Conservation (phyloP, 2,888 invertebrate species). For the Erpobdella octoculata region DNA sequence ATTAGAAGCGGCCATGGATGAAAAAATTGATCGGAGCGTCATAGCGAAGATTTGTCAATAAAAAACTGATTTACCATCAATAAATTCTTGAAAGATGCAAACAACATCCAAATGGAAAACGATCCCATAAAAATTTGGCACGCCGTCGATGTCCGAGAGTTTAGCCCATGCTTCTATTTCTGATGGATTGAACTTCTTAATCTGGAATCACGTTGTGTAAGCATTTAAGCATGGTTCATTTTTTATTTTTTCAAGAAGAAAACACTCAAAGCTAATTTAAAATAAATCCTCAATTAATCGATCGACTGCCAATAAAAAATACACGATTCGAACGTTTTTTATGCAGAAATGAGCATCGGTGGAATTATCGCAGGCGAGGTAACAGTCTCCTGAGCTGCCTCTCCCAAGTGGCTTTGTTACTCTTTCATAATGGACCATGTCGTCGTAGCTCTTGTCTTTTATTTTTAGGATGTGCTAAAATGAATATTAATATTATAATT, state of each 20-base stretch:
- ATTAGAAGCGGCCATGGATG: background rate
- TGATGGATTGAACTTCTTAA: background rate
- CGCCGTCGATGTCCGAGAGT: background rate
- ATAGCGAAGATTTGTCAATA: no score
- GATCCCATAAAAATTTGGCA: background rate
- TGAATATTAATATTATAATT: background rate
- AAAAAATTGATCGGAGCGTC: no score
- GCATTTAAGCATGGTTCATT: no score
- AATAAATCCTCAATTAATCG: no score
- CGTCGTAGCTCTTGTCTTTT: background rate
- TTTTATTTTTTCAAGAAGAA: no score
- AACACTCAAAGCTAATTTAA: no score
- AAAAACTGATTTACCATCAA: no score
- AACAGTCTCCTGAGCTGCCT: background rate
- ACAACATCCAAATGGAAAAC: background rate
- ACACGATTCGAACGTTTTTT: background rate
- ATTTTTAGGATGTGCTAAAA: background rate
- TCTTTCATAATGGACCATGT: background rate
- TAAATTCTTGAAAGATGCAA: slow-evolving; percentile 1
- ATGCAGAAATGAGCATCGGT: background rate
- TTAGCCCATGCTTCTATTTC: slow-evolving; percentile 3
- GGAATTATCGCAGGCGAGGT: background rate
- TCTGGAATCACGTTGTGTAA: background rate
- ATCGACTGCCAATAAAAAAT: no score
- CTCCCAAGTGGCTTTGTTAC: background rate